Base-by-base conservation (phyloP, 2,113 vertebrate species). In the Paradoxurus hermaphroditus region DNA sequence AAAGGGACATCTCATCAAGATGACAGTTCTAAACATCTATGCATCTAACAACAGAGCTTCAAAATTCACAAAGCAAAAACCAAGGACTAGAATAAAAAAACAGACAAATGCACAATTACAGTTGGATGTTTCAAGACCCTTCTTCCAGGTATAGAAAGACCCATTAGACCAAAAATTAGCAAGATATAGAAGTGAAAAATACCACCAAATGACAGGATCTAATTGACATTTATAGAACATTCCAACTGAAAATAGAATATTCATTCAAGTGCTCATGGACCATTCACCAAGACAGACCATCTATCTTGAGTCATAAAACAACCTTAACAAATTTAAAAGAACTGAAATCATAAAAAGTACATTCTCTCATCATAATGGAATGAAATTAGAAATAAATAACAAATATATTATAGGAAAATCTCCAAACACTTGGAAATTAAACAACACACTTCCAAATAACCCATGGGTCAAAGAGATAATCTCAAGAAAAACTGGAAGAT, bases 171-270 rank as follows among this genome's bases (percentile, higher is more conserved):
- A 77, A 93, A 86, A 63, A 63, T 78, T 41, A 93, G 62, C 39
- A 90, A 78, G 41, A 84, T 67, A 44, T 11, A 62, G 29, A 93
- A 83, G 13, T 92, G 39, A 96, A 75, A 18, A 51, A 67, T 67
- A 41, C 27, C 34, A 41, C 31, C 62, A 85, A 78, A 87, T 16
- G 51, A 84, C 1, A 70, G 41, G 79, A 85, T 81, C 81, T 78
- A 62, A 88, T 4, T 77, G 72, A 90, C 53, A 70, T 70, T 78
- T 89, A 65, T 27, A 82, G 82, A 91, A 86, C 11, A 94, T 21
- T 82, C 14, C 19, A 91, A 94, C 44, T 67, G 81, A 82, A 94
- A 91, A 75, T 21, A 91, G 44, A 91, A 91, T n/a, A 94, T 25
- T 29, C 13, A 19, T 72, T 94, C 46, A 82, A 82, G 70, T 31